These are phyloP conservation scores for Alosa alosa DNA, from an alignment of 2,113 vertebrate species.

Conservation along the genomic window DNA sequence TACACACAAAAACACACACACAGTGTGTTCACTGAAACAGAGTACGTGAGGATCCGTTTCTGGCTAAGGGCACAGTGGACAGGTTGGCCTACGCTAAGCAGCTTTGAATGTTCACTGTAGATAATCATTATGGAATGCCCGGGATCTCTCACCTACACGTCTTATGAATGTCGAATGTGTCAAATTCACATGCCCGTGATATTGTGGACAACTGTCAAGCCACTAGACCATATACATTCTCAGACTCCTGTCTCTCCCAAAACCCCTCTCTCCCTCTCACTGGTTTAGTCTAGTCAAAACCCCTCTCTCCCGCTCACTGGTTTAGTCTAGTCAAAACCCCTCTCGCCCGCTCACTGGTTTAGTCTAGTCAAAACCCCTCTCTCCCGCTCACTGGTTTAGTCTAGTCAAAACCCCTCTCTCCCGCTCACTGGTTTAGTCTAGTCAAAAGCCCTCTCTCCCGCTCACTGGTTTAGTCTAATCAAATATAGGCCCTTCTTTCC, in stretches of 20 bases:
- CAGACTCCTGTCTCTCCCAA: not conserved
- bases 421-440: not conserved
- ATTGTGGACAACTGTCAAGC: not conserved
- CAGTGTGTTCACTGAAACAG: conserved; percentile 7
- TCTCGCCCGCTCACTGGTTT: too few species aligned
- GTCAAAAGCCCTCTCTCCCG: too few species aligned
- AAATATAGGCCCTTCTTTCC: not conserved
- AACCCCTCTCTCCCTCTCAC: not conserved
- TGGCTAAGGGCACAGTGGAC: not conserved
- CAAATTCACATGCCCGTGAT: not conserved
- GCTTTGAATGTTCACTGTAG: not conserved
- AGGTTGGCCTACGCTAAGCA: not conserved
- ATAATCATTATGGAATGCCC: not conserved
- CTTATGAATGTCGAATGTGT: not conserved
- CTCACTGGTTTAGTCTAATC: not conserved
- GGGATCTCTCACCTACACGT: not conserved
- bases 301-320: too few species aligned
- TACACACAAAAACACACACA: not conserved
- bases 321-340: not conserved
- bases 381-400: not conserved
- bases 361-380: not conserved
- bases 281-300: not conserved
- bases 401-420: too few species aligned
- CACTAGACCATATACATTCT: not conserved
- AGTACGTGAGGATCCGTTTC: conserved; percentile 20